Conservation (phyloP, 2,113 vertebrate species). For the Acanthochromis polyacanthus region DNA sequence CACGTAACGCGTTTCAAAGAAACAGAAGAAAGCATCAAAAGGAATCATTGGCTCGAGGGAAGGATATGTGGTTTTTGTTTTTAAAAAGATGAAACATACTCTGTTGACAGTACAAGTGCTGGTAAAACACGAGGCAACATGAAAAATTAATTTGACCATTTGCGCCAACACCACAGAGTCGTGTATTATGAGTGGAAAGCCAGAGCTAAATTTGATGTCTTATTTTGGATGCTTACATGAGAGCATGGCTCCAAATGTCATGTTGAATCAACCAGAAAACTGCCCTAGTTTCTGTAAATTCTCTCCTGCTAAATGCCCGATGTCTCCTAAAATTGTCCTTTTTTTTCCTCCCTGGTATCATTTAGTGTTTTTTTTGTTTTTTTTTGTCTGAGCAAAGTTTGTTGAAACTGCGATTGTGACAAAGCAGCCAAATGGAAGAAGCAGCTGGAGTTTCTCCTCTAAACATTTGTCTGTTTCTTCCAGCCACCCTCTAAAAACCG, state of each 20-base stretch:
- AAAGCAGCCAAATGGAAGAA: neutral
- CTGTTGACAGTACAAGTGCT: neutral
- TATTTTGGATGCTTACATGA: constrained; percentile 26
- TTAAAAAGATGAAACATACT: constrained; percentile 23
- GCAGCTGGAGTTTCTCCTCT: neutral
- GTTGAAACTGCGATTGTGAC: neutral
- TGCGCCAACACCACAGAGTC: constrained; percentile 44
- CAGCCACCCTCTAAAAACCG: constrained; percentile 99
- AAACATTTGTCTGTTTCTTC: constrained; percentile 33
- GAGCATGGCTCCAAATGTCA: constrained; percentile 57
- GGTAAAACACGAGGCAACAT: constrained; percentile 1
- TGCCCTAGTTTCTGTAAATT: constrained; percentile 40
- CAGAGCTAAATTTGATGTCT: constrained; percentile 44
- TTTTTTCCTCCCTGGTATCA: neutral
- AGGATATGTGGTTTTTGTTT: neutral
- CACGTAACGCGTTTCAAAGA: neutral
- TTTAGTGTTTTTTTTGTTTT: neutral
- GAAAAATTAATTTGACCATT: constrained; percentile 46
- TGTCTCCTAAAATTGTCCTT: neutral
- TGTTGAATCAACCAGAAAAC: constrained; percentile 55
- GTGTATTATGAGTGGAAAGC: constrained; percentile 42
- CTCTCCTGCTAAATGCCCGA: constrained; percentile 6
- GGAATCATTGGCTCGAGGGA: neutral
- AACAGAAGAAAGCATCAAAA: constrained; percentile 4
- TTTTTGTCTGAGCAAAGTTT: neutral